phyloP scores from a whole-genome alignment of 2,797 vertebrate species.

The Chrysocyon brachyurus region DNA sequence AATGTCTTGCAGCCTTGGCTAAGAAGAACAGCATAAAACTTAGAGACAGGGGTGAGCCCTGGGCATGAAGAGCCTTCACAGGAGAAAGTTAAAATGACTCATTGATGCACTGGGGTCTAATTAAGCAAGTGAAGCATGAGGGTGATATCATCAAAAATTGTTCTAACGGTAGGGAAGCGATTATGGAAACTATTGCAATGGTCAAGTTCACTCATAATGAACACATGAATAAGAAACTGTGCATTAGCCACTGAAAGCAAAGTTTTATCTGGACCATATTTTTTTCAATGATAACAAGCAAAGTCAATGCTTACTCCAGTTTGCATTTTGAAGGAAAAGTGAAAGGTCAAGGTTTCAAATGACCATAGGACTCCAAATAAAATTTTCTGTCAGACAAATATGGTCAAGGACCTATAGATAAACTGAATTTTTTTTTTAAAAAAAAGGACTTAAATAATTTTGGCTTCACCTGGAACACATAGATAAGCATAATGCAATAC shows the following conservation, averaged over 20 bases:
- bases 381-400: conserved; percentile 54
- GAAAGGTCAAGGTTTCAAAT: conserved; percentile 69
- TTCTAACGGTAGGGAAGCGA: conserved; percentile 81
- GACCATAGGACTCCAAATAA: conserved; percentile 58
- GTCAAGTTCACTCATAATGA: conserved; percentile 85
- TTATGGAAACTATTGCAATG: conserved; percentile 81
- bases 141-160: conserved; percentile 84
- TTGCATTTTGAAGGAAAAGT: conserved; percentile 57
- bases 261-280: conserved; percentile 71
- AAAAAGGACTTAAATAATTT: conserved; percentile 35
- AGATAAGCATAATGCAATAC: background rate
- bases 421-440: background rate
- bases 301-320: conserved; percentile 68
- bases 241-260: conserved; percentile 77
- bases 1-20: conserved; percentile 45
- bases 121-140: conserved; percentile 85
- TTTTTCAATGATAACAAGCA: conserved; percentile 76
- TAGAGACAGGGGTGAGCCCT: conserved; percentile 78
- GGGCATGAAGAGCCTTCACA: conserved; percentile 58
- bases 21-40: conserved; percentile 74
- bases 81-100: conserved; percentile 81
- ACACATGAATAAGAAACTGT: conserved; percentile 83
- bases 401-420: background rate
- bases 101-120: conserved; percentile 81
- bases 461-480: background rate